Base-by-base conservation (phyloP, 2,113 vertebrate genomes). In the Gasterosteus aculeatus region DNA sequence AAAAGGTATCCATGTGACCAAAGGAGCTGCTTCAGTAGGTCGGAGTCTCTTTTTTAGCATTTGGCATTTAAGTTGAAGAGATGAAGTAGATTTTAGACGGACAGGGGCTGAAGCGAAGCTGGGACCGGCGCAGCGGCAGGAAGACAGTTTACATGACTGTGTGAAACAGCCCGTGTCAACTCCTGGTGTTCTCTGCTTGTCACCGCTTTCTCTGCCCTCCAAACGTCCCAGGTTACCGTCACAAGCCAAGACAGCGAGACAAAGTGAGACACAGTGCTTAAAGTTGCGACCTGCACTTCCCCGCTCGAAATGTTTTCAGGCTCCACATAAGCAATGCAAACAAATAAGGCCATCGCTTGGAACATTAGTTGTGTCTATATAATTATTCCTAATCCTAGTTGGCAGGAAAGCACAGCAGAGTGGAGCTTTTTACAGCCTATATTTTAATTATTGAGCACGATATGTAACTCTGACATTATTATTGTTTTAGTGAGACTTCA, bases 41-140 rank as follows among this genome's bases (percentile, higher is more conserved):
- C 58, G 66, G 57, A 85, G 75, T 80, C 81, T 73, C 59, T 10
- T 39, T 10, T 3, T 44, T 44, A 10, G 33, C 33, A 14, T 10
- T 10, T 22, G 53, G 53, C 47, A 75, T 68, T 85, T 76, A 56
- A 83, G 81, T 76, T 41, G 69, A 77, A 29, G 64, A 72, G 78
- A 68, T 57, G 75, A 90, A 91, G 78, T 79, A 74, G 81, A 80
- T 78, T 75, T 33, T 33, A 81, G 78, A 83, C 82, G 83, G 4
- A 42, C 57, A 54, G 74, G 78, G 72, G 60, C 18, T n/a, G 18
- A n/a, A n/a, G 47, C 18, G 47, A 2, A 70, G 72, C 38, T 35
- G 66, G 69, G 69, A 75, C 75, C 16, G 14, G 54, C 31, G 46
- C 22, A 26, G 77, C 38, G 3, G 46, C 59, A 68, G 75, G 75